Percentiles rank a stretch among this genome's conserved stretches.
Conservation (phyloP, 2,113 vertebrate genomes). For the Mormoops blainvillei region DNA sequence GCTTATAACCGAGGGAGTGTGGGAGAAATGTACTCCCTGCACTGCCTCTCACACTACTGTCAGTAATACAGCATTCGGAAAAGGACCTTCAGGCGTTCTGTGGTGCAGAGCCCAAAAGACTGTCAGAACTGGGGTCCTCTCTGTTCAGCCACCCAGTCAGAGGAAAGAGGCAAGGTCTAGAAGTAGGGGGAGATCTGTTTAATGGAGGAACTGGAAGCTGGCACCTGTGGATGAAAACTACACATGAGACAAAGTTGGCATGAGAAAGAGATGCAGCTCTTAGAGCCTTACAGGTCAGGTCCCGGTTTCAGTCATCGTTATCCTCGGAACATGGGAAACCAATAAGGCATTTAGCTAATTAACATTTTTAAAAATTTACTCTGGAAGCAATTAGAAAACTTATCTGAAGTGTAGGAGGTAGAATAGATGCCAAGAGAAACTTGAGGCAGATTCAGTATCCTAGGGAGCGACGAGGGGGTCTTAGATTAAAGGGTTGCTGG, state of each 20-base stretch:
- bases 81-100: background rate
- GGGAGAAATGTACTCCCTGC: no score
- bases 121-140: background rate
- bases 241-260: background rate
- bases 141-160: no score
- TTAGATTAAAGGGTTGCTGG: background rate
- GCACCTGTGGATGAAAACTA: background rate
- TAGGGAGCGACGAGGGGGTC: background rate
- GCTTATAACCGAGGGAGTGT: background rate
- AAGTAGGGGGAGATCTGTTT: background rate
- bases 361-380: background rate
- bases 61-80: no score
- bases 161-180: background rate
- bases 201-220: background rate
- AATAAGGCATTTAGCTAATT: background rate
- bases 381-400: conserved; percentile 28
- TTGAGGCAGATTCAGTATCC: background rate
- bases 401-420: background rate
- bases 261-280: background rate
- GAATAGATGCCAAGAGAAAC: background rate
- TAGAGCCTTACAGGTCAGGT: background rate
- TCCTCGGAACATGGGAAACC: background rate
- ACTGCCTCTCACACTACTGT: accelerated
- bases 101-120: background rate
- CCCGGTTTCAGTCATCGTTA: background rate